Base-by-base conservation (phyloP, 2,113 vertebrate genomes). In the Myxocyprinus asiaticus region DNA sequence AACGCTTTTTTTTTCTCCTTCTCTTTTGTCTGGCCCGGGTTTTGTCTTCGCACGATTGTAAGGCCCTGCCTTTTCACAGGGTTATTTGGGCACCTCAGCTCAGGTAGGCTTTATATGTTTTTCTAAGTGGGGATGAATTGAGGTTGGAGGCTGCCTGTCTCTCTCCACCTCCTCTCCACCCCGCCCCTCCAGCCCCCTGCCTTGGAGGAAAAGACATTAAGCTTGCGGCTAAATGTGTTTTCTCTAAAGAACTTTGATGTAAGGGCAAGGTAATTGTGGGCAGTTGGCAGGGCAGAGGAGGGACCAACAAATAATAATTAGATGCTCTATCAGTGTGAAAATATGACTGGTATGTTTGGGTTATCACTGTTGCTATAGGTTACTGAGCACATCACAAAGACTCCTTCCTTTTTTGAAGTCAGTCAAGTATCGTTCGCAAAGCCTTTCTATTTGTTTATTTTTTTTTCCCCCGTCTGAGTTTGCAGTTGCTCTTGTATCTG, bases 271-370 rank as follows among this genome's bases (percentile, higher is more conserved):
- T 66, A 62, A 62, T 68, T 77, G 82, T 72, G 45, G 33, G 77
- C 77, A 77, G 80, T 67, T 17, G 47, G 50, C 15, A 2, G 17
- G 6, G 48, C 51, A 84, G 69, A 69, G 55, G 45, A 76, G 61
- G 50, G 43, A 80, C 80, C 74, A 81, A 84, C 73, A 85, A 85
- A 85, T 84, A 77, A 83, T 83, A 83, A 83, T 81, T 82, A 84
- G 71, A 43, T 9, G 66, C 59, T 69, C 61, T 81, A 78, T 82
- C 80, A 81, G 67, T 61, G 66, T 65, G 67, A 63, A 81, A 85
- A 78, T 83, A 76, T 80, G 79, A 80, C 73, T 79, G 81, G 73
- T 80, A 82, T 81, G 77, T 78, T 79, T 79, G 73, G 67, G 71
- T 85, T 85, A 80, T 79, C 73, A 71, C 62, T 43, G 77, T 82